phyloP scores from a whole-genome alignment of 2,888 invertebrate species.

The Platycheirus albimanus region DNA sequence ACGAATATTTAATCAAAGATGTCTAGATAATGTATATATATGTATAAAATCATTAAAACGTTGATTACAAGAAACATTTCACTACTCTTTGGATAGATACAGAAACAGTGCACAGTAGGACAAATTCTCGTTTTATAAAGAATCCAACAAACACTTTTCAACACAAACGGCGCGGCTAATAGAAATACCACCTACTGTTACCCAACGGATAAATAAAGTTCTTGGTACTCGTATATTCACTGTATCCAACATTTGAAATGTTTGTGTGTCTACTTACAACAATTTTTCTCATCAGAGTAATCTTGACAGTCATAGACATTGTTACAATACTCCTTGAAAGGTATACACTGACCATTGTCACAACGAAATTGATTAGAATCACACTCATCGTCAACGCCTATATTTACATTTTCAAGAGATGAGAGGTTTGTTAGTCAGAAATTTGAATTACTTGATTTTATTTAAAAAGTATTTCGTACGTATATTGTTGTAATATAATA shows the following conservation, averaged over 20 bases:
- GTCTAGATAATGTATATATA: too few relatives aligned
- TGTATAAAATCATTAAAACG: too few relatives aligned
- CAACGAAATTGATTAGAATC: slow-evolving; percentile 86
- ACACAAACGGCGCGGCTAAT: slow-evolving; percentile 5
- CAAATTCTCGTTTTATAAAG: slow-evolving; percentile 19
- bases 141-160: slow-evolving; percentile 28
- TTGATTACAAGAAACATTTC: too few relatives aligned
- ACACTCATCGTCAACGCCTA: slow-evolving; percentile 79
- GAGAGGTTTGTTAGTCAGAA: slow-evolving; percentile 59
- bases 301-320: slow-evolving; percentile 88
- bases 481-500: too few relatives aligned
- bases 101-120: slow-evolving; percentile 28
- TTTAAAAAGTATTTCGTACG: too few relatives aligned
- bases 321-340: slow-evolving; percentile 85
- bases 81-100: too few relatives aligned
- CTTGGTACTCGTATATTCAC: slow-evolving; percentile 23
- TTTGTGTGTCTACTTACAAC: slow-evolving; percentile 87
- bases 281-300: slow-evolving; percentile 89
- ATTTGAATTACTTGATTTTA: too few relatives aligned
- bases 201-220: slow-evolving; percentile 31
- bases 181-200: slow-evolving; percentile 18
- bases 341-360: slow-evolving; percentile 86
- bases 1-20: too few relatives aligned
- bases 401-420: slow-evolving; percentile 50
- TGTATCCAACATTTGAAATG: too few relatives aligned